A percentile compares a stretch with the other conserved stretches of the same genome.
Evolutionary conservation across 1,140 invertebrate genomes (phyloP).

Genomic region (Pemphigus obesinymphae): DNA sequence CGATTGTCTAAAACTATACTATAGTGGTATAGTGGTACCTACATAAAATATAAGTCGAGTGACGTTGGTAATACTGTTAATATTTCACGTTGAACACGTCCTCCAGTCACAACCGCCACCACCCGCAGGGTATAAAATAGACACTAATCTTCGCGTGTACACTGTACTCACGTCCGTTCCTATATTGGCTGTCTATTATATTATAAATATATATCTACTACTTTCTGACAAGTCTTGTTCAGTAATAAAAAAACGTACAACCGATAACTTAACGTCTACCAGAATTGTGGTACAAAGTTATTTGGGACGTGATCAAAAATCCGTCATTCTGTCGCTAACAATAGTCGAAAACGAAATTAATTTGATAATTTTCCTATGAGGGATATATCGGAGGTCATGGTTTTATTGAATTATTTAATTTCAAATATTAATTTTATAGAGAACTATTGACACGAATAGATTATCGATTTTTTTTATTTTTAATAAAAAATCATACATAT

Average conservation of each 20-base stretch:
- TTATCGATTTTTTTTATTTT: not conserved
- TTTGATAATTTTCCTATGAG: not conserved
- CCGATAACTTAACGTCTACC: not conserved
- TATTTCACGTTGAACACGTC: not conserved
- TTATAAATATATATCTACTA: not conserved
- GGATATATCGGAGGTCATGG: not conserved
- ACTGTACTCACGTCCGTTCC: not conserved
- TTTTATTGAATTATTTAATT: not conserved
- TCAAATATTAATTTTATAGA: not conserved
- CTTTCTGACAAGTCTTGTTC: not conserved
- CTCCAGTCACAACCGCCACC: not conserved
- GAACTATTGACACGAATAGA: not conserved
- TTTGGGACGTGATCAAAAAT: slow-evolving; percentile 1
- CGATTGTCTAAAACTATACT: not conserved
- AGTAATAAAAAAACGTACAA: not conserved
- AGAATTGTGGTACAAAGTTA: not conserved
- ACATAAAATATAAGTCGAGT: not conserved
- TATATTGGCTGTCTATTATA: not conserved
- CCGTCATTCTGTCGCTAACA: not conserved
- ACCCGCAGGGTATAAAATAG: not conserved
- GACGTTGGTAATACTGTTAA: not conserved
- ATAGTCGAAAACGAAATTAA: not conserved
- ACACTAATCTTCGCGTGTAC: not conserved
- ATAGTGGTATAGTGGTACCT: not conserved
- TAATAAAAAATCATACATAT: not conserved